phyloP scores from a whole-genome alignment of 2,113 vertebrate species.

The Calyptommatus sinebrachiatus region DNA sequence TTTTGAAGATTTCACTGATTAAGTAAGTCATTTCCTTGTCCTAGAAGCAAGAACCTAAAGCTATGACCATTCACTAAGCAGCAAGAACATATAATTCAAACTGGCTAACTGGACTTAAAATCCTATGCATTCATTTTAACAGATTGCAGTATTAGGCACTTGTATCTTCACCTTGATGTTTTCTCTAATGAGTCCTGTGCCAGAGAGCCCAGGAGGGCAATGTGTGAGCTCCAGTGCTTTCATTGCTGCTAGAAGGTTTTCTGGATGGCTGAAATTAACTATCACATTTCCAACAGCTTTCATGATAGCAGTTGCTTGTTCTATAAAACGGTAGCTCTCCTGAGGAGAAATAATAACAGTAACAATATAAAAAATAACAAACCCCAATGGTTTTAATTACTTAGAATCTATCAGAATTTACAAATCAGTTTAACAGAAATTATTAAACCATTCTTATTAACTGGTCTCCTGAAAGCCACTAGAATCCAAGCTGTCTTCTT shows the following conservation, averaged over 20 bases:
- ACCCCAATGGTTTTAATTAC: background rate
- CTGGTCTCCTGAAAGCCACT: background rate
- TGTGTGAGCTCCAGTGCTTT: constrained; percentile 67
- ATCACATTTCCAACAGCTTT: constrained; percentile 79
- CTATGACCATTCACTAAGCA: background rate
- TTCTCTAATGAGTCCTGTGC: constrained; percentile 52
- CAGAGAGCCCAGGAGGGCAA: constrained; percentile 62
- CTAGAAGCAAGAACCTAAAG: background rate
- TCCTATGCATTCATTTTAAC: background rate
- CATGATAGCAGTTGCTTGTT: constrained; percentile 76
- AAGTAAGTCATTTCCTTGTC: background rate
- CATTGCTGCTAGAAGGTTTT: constrained; percentile 65
- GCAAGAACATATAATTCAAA: background rate
- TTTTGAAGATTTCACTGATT: background rate
- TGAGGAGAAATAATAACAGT: constrained; percentile 51
- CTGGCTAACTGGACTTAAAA: background rate
- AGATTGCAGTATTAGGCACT: background rate
- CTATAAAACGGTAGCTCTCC: constrained; percentile 84
- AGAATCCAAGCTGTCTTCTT: too few species aligned
- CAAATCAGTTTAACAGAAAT: background rate
- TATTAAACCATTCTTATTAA: background rate
- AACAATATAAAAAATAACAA: background rate
- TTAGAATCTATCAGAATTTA: background rate
- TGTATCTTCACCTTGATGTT: constrained; percentile 56
- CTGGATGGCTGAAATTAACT: constrained; percentile 70